Percentiles rank a stretch among this genome's conserved stretches.
phyloP scores from a whole-genome alignment of 1,140 invertebrate genomes.

The Ericerus pela region DNA sequence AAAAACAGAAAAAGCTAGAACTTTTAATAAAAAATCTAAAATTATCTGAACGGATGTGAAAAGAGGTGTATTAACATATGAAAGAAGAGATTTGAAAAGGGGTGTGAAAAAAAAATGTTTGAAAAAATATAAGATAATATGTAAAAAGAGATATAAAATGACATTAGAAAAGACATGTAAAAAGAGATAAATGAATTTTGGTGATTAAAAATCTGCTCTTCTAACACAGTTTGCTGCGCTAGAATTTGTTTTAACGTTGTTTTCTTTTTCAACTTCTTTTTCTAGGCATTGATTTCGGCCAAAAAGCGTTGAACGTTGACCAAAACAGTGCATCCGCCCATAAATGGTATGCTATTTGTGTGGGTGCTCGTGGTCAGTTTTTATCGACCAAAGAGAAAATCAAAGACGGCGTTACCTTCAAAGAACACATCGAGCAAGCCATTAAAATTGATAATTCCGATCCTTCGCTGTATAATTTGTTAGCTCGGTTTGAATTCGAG shows the following conservation, averaged over 20 bases:
- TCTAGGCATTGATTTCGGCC: constrained; percentile 43
- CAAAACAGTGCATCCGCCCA: constrained; percentile 43
- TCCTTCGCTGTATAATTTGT: constrained; percentile 46
- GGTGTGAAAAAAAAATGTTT: no score
- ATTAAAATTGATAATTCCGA: constrained; percentile 49
- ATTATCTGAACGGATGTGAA: no score
- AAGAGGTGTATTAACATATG: no score
- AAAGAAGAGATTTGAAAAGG: no score
- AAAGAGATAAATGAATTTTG: no score
- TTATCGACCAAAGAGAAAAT: constrained; percentile 50
- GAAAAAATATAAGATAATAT: no score
- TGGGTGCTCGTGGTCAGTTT: constrained; percentile 46
- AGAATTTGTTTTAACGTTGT: constrained; percentile 12
- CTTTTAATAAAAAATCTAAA: no score
- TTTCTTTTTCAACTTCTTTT: constrained; percentile 15
- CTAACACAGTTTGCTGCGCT: no score
- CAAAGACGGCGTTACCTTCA: constrained; percentile 47
- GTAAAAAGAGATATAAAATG: no score
- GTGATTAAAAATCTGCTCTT: no score
- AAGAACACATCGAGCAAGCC: constrained; percentile 54
- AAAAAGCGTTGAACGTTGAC: constrained; percentile 39
- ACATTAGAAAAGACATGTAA: no score
- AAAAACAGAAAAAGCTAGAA: no score
- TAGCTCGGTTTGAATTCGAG: constrained; percentile 54
- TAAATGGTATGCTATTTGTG: constrained; percentile 64